Evolutionary conservation across 1,140 invertebrate species (phyloP).

Genomic region (Pogonognathellus flavescens): DNA sequence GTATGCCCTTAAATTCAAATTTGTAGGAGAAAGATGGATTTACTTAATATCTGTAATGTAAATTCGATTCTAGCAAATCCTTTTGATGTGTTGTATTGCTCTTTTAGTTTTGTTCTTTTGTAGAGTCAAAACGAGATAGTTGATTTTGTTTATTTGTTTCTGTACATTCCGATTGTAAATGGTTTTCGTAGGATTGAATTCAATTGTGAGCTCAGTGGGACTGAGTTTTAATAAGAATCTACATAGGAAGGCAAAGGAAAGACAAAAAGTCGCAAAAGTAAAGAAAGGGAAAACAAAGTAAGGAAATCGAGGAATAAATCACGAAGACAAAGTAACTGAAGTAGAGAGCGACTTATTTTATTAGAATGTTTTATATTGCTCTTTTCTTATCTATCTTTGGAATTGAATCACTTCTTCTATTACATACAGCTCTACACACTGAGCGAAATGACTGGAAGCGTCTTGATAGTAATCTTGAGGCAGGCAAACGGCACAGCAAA

Average conservation of each 20-base stretch:
- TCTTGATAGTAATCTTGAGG: neutral
- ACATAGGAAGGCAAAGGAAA: constrained; percentile 1
- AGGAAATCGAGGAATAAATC: neutral
- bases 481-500: neutral
- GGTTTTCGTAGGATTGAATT: constrained; percentile 30
- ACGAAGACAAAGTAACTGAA: constrained; percentile 19
- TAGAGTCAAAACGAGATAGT: neutral
- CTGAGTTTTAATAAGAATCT: neutral
- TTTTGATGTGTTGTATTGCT: constrained; percentile 3
- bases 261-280: neutral
- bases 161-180: constrained; percentile 6
- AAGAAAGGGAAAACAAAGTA: neutral
- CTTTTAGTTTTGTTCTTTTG: too few relatives aligned
- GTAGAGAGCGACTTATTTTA: neutral
- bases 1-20: neutral
- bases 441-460: neutral
- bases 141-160: neutral
- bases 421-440: neutral
- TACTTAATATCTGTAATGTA: constrained; percentile 37
- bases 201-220: neutral
- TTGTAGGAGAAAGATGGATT: constrained; percentile 17
- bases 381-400: neutral
- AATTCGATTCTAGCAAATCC: constrained; percentile 26
- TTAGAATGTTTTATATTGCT: neutral
- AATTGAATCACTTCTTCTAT: neutral